phyloP scores from a whole-genome alignment of 2,797 vertebrate species.

The Bradypodion ventrale region DNA sequence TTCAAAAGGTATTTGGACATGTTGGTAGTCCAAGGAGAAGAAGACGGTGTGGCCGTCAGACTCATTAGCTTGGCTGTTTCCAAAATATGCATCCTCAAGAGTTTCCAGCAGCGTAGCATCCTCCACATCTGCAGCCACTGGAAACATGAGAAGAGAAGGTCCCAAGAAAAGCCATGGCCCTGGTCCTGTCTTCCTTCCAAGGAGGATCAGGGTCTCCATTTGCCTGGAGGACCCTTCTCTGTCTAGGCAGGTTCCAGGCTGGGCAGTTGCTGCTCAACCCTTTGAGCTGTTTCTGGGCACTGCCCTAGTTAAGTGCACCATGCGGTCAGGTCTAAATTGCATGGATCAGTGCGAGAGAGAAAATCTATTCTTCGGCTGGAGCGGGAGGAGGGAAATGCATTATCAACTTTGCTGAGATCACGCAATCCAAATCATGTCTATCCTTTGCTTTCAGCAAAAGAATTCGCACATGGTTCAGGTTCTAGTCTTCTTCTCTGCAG shows the following conservation, averaged over 20 bases:
- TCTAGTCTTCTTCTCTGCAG: neutral
- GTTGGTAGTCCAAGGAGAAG: constrained; percentile 84
- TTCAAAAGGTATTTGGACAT: constrained; percentile 84
- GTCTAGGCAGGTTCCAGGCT: accelerated
- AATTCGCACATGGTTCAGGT: neutral
- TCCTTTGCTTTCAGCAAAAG: too few species aligned
- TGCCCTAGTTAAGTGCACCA: neutral
- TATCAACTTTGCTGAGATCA: neutral
- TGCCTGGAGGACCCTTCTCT: accelerated
- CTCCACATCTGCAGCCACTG: neutral
- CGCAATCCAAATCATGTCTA: accelerated
- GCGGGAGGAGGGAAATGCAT: neutral
- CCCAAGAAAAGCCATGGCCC: constrained; percentile 34
- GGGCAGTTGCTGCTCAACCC: neutral
- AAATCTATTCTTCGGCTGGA: neutral
- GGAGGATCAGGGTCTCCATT: constrained; percentile 12
- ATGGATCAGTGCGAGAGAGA: neutral
- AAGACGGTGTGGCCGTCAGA: constrained; percentile 29
- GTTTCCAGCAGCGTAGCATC: neutral
- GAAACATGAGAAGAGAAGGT: constrained; percentile 40
- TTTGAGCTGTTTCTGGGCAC: neutral
- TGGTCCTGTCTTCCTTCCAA: neutral
- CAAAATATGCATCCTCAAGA: neutral
- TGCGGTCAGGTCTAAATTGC: accelerated
- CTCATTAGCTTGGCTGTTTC: constrained; percentile 52